Base-by-base conservation (phyloP, 2,888 invertebrate genomes). In the Athripsodes cinereus region DNA sequence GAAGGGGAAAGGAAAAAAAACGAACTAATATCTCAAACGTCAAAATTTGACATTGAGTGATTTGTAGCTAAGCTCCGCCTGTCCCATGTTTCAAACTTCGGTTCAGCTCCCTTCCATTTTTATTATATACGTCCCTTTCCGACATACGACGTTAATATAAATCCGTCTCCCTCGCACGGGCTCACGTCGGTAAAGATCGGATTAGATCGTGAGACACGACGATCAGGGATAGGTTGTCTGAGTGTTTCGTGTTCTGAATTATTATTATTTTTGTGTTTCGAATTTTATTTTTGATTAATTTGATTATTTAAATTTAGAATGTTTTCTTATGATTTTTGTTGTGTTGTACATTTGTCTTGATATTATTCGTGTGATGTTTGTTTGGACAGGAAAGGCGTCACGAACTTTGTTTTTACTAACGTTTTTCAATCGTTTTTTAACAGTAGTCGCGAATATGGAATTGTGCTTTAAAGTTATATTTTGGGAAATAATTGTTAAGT, bases 61-160 rank as follows among this genome's bases (percentile, higher is more conserved):
- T 79, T 79, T 79, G 79, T 78, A 74, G 78, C 76, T 78, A 77
- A 77, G 79, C 79, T 75, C 79, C 79, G 78, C 79, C 79, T 78
- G 79, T 79, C 79, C 78, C 74, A 76, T 75, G 79, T 79, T 79
- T 78, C 78, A 79, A 79, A 78, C 79, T 78, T 78, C 78, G 78
- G 51, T 49, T 54, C 21, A 18, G 64, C 68, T 78, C 73, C 60
- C 72, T 68, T 57, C 56, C 58, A 55, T 58, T 31, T 31, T 46
- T 31, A 46, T 31, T 40, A 34, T 34, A 22, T 21, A 21, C 40
- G 51, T 56, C 59, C 52, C 52, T 40, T 47, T 58, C 31, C 16
- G 48, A 40, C 55, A 21, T 50, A 22, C 5, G 40, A 26, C 49
- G 55, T 44, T 8, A 10, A 18, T 22, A 47, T 51, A n/a, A 1